Percentiles rank a stretch among this genome's conserved stretches.
These are phyloP conservation scores for Abrostola tripartita DNA, from an alignment of 2,888 invertebrate genomes.

Conservation along the genomic window DNA sequence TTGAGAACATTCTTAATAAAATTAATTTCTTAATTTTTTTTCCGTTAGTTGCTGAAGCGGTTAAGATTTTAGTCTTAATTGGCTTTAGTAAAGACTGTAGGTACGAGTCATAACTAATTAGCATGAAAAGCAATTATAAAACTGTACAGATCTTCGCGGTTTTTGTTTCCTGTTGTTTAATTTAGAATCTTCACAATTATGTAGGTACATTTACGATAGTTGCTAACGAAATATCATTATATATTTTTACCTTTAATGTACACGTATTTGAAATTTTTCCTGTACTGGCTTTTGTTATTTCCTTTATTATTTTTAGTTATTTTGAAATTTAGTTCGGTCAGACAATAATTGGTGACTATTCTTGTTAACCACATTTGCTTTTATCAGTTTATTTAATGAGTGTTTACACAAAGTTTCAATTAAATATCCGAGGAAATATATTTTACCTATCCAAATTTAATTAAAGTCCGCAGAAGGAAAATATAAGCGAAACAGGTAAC, in stretches of 20 bases:
- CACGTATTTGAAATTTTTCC: constrained; percentile 46
- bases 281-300: constrained; percentile 50
- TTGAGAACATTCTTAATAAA: neutral
- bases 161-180: constrained; percentile 58
- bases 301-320: constrained; percentile 42
- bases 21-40: neutral
- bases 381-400: constrained; percentile 57
- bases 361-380: constrained; percentile 39
- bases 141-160: constrained; percentile 40
- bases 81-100: constrained; percentile 31
- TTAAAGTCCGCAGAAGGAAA: constrained; percentile 22
- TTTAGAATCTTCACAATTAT: constrained; percentile 45
- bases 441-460: constrained; percentile 26
- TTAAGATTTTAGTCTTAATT: constrained; percentile 37
- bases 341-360: constrained; percentile 34
- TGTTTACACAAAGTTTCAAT: constrained; percentile 28
- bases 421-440: constrained; percentile 43
- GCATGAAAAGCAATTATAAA: constrained; percentile 53
- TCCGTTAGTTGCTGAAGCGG: neutral
- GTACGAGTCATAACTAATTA: constrained; percentile 51
- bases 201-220: constrained; percentile 43
- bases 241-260: constrained; percentile 43
- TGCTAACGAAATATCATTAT: constrained; percentile 47
- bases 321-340: constrained; percentile 40
- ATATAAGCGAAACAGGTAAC: constrained; percentile 6